Base-by-base conservation (phyloP, 2,113 vertebrate genomes). In the Limanda limanda region DNA sequence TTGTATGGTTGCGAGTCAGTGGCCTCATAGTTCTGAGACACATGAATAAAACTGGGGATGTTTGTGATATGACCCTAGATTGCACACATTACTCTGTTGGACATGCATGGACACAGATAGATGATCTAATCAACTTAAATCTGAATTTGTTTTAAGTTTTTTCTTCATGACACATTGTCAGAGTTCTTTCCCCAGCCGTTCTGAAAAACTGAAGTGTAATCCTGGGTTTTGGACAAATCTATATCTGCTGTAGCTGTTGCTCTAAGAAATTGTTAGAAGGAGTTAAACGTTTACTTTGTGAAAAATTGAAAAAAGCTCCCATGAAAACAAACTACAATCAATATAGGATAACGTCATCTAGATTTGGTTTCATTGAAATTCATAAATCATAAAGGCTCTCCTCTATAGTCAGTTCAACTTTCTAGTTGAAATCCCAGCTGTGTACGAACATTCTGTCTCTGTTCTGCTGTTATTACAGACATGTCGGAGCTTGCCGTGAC, bases 1-100 rank as follows among this genome's bases (percentile, higher is more conserved):
- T 74, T 74, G 66, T 76, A 59, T 68, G 40, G 47, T 40, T 37
- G 15, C 8, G 42, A 71, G 31, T n/a, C 9, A 56, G 48, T 31
- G 12, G n/a, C 25, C 31, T 64, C 67, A 48, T 45, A 61, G 31
- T 27, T 45, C 24, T 66, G 24, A 68, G 6, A 62, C 48, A 65
- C 8, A 51, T 45, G 2, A 62, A 23, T 35, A 14, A 40, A 60
- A 51, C 13, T n/a, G 24, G 68, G 11, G 2, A 67, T 4, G 13
- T 66, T 42, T 35, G 48, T 35, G 17, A 68, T 21, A 64, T 25
- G 23, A 47, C n/a, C 14, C 9, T 20, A 37, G 4, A 65, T 14
- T 31, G 5, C 7, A 58, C 15, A 5, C 14, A 27, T 15, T 55
- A 55, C 54, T 68, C 15, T 35, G 13, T 3, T 51, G 11, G 57